Percentiles rank a stretch among this genome's conserved stretches.
These are phyloP conservation scores for Aspidapion aeneum DNA, from an alignment of 2,888 invertebrate genomes.

Conservation along the genomic window DNA sequence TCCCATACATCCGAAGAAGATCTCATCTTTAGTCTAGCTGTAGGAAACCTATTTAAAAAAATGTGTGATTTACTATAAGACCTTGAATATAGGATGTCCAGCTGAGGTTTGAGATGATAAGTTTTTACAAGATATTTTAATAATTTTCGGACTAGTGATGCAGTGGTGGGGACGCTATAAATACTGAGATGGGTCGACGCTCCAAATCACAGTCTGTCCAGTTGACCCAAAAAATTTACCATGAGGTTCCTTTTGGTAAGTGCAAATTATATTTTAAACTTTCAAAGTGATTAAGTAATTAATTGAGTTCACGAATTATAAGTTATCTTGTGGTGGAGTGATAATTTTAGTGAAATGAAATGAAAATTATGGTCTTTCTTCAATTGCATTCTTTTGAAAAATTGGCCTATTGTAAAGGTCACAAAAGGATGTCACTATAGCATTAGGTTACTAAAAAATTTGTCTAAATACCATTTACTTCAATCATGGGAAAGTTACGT, in stretches of 20 bases:
- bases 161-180: not conserved
- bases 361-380: not conserved
- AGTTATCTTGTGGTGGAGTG: no score
- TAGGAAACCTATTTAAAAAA: not conserved
- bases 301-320: no score
- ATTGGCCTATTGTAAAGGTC: no score
- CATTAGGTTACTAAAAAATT: no score
- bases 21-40: no score
- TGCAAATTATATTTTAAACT: not conserved
- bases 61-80: not conserved
- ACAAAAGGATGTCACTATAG: no score
- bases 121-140: not conserved
- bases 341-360: not conserved
- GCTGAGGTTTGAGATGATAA: not conserved
- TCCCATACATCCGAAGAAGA: no score
- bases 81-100: not conserved
- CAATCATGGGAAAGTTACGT: no score
- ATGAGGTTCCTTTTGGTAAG: not conserved
- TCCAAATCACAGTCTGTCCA: not conserved
- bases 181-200: not conserved
- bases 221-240: not conserved
- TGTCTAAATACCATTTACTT: no score
- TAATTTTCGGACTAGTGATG: no score
- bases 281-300: not conserved
- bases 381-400: not conserved